Conservation (phyloP, 2,113 vertebrate genomes). For the Phyllostomus hastatus region DNA sequence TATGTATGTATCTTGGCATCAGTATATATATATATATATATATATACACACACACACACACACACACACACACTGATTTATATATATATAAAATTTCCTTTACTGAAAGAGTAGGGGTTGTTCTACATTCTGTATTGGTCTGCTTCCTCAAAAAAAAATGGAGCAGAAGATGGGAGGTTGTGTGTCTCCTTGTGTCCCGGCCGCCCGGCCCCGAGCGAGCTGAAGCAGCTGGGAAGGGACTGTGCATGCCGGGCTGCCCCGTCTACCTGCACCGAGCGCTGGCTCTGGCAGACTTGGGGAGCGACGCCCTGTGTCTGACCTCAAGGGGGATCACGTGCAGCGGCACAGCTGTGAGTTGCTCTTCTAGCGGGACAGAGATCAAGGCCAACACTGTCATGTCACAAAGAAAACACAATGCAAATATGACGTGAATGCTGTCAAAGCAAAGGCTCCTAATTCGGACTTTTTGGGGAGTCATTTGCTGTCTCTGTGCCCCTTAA, state of each 20-base stretch:
- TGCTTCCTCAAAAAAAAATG: constrained; percentile 49
- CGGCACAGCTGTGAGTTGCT: constrained; percentile 73
- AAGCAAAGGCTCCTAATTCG: constrained; percentile 77
- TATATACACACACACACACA: too few relatives aligned
- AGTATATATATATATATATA: neutral
- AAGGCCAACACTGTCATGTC: constrained; percentile 73
- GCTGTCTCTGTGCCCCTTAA: constrained; percentile 69
- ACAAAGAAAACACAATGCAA: constrained; percentile 74
- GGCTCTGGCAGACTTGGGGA: constrained; percentile 70
- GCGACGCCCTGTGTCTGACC: constrained; percentile 75
- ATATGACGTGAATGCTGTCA: constrained; percentile 72
- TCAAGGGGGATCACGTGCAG: constrained; percentile 77
- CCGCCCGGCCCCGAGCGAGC: constrained; percentile 75
- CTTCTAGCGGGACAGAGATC: constrained; percentile 72
- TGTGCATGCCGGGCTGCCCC: constrained; percentile 72
- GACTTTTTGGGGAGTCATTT: constrained; percentile 76
- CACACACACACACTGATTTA: too few relatives aligned
- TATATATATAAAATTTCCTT: constrained; percentile 26
- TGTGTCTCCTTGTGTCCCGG: constrained; percentile 78
- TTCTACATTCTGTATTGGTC: constrained; percentile 77
- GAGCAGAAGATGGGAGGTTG: constrained; percentile 60
- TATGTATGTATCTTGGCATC: neutral
- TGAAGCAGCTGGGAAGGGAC: constrained; percentile 77
- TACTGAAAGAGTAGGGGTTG: constrained; percentile 74
- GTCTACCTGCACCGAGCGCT: constrained; percentile 57